These are phyloP conservation scores for Probosciger aterrimus DNA, from an alignment of 2,113 vertebrate species.

Conservation along the genomic window DNA sequence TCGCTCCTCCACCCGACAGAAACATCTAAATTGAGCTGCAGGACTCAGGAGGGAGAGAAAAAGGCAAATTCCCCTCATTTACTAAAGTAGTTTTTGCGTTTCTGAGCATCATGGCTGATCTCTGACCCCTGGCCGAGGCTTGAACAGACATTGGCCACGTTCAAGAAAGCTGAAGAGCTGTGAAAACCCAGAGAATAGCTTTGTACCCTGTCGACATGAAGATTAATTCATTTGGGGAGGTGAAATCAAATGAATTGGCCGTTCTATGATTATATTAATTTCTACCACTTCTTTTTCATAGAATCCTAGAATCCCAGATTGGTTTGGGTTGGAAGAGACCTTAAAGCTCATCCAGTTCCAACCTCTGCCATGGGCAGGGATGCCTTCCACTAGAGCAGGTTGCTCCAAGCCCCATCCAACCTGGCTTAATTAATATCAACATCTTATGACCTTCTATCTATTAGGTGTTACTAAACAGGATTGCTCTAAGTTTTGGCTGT, in stretches of 20 bases:
- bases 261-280: not conserved
- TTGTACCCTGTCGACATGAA: not conserved
- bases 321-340: not conserved
- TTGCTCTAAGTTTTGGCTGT: not conserved
- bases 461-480: not conserved
- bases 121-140: not conserved
- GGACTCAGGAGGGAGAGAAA: not conserved
- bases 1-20: not conserved
- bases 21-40: rapidly evolving
- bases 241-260: not conserved
- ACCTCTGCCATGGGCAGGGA: not conserved
- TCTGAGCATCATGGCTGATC: not conserved
- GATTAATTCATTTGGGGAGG: not conserved
- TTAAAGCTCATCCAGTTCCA: not conserved
- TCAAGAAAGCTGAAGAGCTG: not conserved
- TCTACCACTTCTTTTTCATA: not conserved
- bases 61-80: not conserved
- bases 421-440: not conserved
- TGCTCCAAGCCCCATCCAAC: not conserved
- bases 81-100: not conserved
- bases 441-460: rapidly evolving
- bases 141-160: not conserved
- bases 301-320: not conserved
- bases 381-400: not conserved
- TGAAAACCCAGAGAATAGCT: not conserved